Conservation (phyloP, 2,113 vertebrate species). For the Callipepla squamata region DNA sequence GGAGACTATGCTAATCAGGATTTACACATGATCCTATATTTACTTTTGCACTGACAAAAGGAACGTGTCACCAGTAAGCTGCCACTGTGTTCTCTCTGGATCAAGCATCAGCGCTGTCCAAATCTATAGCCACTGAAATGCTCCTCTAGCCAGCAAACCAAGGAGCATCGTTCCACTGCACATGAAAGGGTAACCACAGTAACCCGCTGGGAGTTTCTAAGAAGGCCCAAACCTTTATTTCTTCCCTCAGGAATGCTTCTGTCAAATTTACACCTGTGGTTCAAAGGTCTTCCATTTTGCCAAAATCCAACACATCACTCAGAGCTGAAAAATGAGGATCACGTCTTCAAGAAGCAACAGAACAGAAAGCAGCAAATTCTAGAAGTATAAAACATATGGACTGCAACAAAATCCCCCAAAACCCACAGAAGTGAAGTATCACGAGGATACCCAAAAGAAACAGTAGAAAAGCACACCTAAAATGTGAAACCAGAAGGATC, state of each 20-base stretch:
- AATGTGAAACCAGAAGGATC: background rate
- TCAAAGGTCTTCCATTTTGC: background rate
- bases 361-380: background rate
- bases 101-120: background rate
- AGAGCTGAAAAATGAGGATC: background rate
- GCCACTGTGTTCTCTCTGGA: background rate
- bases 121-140: background rate
- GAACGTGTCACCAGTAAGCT: background rate
- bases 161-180: background rate
- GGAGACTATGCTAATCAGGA: conserved; percentile 50
- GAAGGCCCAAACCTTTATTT: background rate
- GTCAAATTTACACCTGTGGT: background rate
- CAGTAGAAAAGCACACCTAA: background rate
- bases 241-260: background rate
- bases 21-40: conserved; percentile 26
- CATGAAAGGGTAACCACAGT: background rate
- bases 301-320: background rate
- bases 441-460: background rate
- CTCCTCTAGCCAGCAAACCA: background rate
- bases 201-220: background rate
- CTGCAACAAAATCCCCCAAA: background rate
- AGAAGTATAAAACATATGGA: background rate
- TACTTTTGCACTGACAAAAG: conserved; percentile 29
- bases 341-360: background rate
- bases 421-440: background rate